Evolutionary conservation across 2,888 invertebrate species (phyloP).

Genomic region (Sinelater perroti): DNA sequence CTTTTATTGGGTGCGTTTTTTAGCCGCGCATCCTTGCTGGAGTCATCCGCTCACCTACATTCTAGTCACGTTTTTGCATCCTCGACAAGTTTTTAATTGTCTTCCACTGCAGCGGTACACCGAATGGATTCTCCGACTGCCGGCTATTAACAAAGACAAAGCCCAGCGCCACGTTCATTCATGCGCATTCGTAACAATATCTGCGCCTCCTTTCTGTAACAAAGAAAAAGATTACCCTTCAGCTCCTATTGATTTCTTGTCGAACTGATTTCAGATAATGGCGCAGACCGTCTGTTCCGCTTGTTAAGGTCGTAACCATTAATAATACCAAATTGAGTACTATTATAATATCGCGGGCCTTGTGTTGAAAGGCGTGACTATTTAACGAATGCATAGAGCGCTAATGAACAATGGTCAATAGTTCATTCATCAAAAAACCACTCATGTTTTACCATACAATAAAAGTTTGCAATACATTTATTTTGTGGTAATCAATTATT

Average conservation of each 20-base stretch:
- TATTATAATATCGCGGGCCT: slow-evolving; percentile 25
- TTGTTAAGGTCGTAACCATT: slow-evolving; percentile 25
- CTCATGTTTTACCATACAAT: too few species aligned
- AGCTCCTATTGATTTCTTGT: slow-evolving; percentile 15
- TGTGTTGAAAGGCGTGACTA: slow-evolving; percentile 30
- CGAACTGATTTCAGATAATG: slow-evolving; percentile 17
- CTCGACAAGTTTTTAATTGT: slow-evolving; percentile 21
- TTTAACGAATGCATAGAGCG: slow-evolving; percentile 31
- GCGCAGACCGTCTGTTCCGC: slow-evolving; percentile 17
- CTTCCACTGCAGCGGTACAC: slow-evolving; percentile 26
- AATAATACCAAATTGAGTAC: slow-evolving; percentile 29
- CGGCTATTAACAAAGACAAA: slow-evolving; percentile 13
- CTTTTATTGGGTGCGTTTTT: background rate
- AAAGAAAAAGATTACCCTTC: slow-evolving; percentile 8
- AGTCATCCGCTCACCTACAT: slow-evolving; percentile 26
- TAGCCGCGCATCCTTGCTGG: slow-evolving; percentile 9
- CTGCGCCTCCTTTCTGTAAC: slow-evolving; percentile 2
- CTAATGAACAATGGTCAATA: slow-evolving; percentile 40
- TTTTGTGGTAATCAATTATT: too few species aligned
- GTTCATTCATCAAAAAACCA: slow-evolving; percentile 39
- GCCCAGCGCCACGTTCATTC: slow-evolving; percentile 16
- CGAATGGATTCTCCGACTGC: slow-evolving; percentile 24
- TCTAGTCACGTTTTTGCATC: slow-evolving; percentile 6
- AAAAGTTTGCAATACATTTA: too few species aligned
- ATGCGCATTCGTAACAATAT: slow-evolving; percentile 3